A percentile compares a stretch with the other conserved stretches of the same genome.
Conservation (phyloP, 2,797 vertebrate genomes). For the Poeciliopsis infans region DNA sequence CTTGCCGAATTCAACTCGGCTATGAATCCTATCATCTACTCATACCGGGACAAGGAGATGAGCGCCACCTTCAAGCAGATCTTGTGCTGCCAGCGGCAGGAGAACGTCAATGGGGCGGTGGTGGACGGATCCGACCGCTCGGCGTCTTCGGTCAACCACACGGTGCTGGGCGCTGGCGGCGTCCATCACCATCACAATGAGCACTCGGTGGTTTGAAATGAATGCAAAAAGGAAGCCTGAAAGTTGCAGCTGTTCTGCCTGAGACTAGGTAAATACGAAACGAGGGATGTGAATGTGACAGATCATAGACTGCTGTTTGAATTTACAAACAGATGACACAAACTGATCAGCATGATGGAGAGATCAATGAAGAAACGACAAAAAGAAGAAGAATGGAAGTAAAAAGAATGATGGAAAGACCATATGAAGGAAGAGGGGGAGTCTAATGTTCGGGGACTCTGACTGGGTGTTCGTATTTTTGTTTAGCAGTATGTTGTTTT, state of each 20-base stretch:
- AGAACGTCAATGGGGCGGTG: slow-evolving; percentile 86
- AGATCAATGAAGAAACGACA: slow-evolving; percentile 11
- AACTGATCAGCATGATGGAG: background rate
- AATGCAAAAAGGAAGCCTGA: slow-evolving; percentile 49
- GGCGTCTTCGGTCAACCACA: slow-evolving; percentile 95
- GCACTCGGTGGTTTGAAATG: slow-evolving; percentile 91
- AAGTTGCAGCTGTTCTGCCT: slow-evolving; percentile 25
- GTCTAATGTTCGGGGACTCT: slow-evolving; percentile 60
- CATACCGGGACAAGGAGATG: slow-evolving; percentile 99
- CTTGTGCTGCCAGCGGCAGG: slow-evolving; percentile 93
- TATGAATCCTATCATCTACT: slow-evolving; percentile 99
- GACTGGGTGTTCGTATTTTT: slow-evolving; percentile 66
- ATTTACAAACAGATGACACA: slow-evolving; percentile 11
- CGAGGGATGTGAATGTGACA: slow-evolving; percentile 20
- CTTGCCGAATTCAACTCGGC: slow-evolving; percentile 98
- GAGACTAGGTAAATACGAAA: slow-evolving; percentile 16
- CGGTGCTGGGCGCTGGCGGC: slow-evolving; percentile 85
- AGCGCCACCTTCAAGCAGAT: slow-evolving; percentile 97
- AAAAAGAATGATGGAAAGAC: slow-evolving; percentile 43
- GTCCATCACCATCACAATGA: slow-evolving; percentile 92
- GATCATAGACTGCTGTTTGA: slow-evolving; percentile 18
- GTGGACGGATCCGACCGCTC: slow-evolving; percentile 94
- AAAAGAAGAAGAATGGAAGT: slow-evolving; percentile 1
- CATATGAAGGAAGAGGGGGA: slow-evolving; percentile 36
- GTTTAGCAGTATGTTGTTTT: slow-evolving; percentile 51